Evolutionary conservation across 2,888 invertebrate species (phyloP), one percentile per base, ranked within the genome.

Genomic region (Monochamus alternatus): DNA sequence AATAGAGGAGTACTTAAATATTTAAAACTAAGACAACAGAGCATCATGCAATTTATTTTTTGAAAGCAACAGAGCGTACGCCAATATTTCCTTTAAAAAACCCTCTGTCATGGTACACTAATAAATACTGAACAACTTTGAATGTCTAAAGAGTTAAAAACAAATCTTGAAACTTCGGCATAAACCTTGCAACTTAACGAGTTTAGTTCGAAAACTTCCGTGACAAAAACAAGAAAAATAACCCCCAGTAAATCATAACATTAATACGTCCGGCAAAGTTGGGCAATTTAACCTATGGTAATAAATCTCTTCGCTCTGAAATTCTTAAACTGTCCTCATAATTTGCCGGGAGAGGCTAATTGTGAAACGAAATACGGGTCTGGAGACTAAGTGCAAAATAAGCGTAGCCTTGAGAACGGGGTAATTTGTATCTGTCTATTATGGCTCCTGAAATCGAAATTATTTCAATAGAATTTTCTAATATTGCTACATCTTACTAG

Each of bases 191-290:
- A 67, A 62, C 73, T 73, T 73, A 73, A 73, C 67, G 67, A 66
- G 52, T 67, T 63, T 62, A 73, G 62, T 66, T 59, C 52, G 51
- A 62, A 73, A 73, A 64, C 47, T 64, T 64, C 47, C 38, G 67
- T 73, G 60, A 58, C 38, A 70, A 75, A 73, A 77, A 75, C 73
- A 70, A 60, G 73, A 77, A 69, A 77, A 77, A 75, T 73, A 60
- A 22, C 60, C 55, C 52, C 60, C 74, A 65, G 69, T 77, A 77
- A 75, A 73, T 77, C 70, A 75, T 73, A 75, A 75, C 73, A 63
- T 66, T 77, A 75, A 77, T 75, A 73, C 73, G 63, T 62, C 44
- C 63, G 52, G 65, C 31, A 65, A 74, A 74, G 72, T 75, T 77
- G 60, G 73, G 75, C 77, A 74, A 72, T 77, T 77, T 70, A 73